Evolutionary conservation across 2,113 vertebrate genomes (phyloP).

Genomic region (Indicator maculatus): DNA sequence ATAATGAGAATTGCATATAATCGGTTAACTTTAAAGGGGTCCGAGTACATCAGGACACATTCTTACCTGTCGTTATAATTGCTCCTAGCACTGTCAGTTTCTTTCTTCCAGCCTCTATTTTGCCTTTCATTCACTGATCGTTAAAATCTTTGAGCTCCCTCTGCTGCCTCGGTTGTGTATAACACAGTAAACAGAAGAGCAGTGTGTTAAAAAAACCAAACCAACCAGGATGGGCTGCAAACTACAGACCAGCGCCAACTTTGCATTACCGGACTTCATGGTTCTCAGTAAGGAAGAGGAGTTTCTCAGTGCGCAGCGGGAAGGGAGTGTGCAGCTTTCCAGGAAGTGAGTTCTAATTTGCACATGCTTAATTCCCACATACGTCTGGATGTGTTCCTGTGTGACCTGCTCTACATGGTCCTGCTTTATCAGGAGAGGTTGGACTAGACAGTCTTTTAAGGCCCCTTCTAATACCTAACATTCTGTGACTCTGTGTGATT

Average conservation of each 20-base stretch:
- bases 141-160: slow-evolving; percentile 33
- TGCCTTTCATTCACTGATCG: neutral
- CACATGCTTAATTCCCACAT: too few species aligned
- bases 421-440: too few species aligned
- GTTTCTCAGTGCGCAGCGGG: fast-evolving
- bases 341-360: neutral
- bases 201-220: neutral
- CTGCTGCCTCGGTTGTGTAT: neutral
- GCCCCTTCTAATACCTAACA: too few species aligned
- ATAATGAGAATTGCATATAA: too few species aligned
- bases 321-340: fast-evolving
- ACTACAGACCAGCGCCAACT: fast-evolving
- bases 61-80: fast-evolving
- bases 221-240: fast-evolving
- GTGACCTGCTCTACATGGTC: too few species aligned
- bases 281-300: fast-evolving
- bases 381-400: too few species aligned
- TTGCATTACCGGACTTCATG: fast-evolving
- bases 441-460: too few species aligned
- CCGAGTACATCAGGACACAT: fast-evolving
- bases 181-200: neutral
- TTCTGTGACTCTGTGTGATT: too few species aligned
- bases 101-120: fast-evolving
- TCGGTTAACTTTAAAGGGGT: neutral
- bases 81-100: fast-evolving